Base-by-base conservation (phyloP, 2,113 vertebrate species). In the Sturnus vulgaris region DNA sequence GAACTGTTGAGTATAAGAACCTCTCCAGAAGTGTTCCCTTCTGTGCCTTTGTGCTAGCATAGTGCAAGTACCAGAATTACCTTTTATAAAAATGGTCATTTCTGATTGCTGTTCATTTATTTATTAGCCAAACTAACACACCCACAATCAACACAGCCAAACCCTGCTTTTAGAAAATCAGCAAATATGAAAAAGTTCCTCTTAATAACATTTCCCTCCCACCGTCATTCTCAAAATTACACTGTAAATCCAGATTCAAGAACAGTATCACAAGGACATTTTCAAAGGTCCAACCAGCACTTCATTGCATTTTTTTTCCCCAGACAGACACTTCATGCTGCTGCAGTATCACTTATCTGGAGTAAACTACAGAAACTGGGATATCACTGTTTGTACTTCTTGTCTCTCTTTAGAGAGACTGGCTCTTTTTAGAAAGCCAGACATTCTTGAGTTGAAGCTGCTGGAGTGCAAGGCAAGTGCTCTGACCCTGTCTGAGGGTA, bases 161-260 rank as follows among this genome's bases (percentile, higher is more conserved):
- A n/a, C 60, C 33, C 53, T 64, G 39, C n/a, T 28, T 96, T 94
- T 86, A 95, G 52, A 93, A 95, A 96, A 95, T 68, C 20, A 89
- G 46, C 65, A 88, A 90, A 69, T 95, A 92, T 19, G 6, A 88
- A 94, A 90, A 93, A 81, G 13, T 71, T 83, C 53, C 16, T 91
- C 39, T 65, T 72, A 31, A 33, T 46, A 76, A 46, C 44, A 64
- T 75, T 64, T 30, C 20, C 69, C 64, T 50, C 33, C 65, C 39
- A 9, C 68, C 23, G 64, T 16, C 37, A 47, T 42, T 65, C 79
- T 95, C 59, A 64, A 89, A 79, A 56, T 75, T 21, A 71, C 47
- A 82, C 68, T 1, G 0, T 33, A 60, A 70, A n/a, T 56, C 44
- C 47, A 86, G 71, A 81, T 52, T 70, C 31, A 27, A 56, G 55